Percentiles rank a stretch among this genome's conserved stretches.
These are phyloP conservation scores for Aphidius ervi DNA, from an alignment of 1,140 invertebrate species.

Conservation along the genomic window DNA sequence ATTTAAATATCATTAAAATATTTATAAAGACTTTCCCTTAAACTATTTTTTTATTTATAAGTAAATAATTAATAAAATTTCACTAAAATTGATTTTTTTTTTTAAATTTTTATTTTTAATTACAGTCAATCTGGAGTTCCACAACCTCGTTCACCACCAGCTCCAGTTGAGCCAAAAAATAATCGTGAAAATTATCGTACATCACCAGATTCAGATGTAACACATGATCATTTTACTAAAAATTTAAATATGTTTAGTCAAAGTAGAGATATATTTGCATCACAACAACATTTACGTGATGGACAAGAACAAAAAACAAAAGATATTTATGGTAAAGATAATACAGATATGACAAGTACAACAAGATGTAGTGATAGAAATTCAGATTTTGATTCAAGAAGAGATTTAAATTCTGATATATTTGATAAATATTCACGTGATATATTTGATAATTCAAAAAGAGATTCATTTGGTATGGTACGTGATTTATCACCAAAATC, in stretches of 20 bases:
- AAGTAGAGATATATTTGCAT: conserved; percentile 46
- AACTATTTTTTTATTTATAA: neutral
- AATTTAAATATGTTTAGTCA: conserved; percentile 51
- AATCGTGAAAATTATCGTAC: conserved; percentile 60
- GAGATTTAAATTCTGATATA: conserved; percentile 47
- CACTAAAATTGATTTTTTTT: neutral
- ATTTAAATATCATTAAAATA: neutral
- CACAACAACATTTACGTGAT: conserved; percentile 45
- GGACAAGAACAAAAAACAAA: conserved; percentile 53
- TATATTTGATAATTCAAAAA: conserved; percentile 45
- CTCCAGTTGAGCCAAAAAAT: conserved; percentile 66
- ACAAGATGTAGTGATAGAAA: conserved; percentile 33
- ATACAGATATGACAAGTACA: conserved; percentile 45
- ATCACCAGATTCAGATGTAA: conserved; percentile 61
- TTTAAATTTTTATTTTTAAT: neutral
- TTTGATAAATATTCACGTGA: conserved; percentile 48
- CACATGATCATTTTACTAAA: conserved; percentile 53
- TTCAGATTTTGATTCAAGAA: conserved; percentile 44
- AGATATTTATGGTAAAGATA: conserved; percentile 54
- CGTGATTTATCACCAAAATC: conserved; percentile 51
- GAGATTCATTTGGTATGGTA: conserved; percentile 47
- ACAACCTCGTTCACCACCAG: conserved; percentile 58
- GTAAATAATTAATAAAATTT: neutral
- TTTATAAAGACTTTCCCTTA: neutral
- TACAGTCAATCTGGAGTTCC: conserved; percentile 48